Percentiles rank a stretch among this genome's conserved stretches.
phyloP scores from a whole-genome alignment of 1,140 invertebrate species.

The Brachionus manjavacas region DNA sequence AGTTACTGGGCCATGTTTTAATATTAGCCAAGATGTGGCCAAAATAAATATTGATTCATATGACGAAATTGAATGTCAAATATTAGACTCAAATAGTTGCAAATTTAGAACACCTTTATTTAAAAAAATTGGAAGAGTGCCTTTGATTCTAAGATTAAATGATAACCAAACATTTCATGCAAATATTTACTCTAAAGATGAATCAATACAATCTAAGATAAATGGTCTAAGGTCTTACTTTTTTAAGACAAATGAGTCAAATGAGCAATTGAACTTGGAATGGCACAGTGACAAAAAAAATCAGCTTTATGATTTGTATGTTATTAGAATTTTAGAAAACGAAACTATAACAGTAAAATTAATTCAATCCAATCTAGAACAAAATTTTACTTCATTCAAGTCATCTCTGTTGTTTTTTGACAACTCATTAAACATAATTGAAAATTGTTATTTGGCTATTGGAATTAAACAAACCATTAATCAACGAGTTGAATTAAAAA shows the following conservation, averaged over 20 bases:
- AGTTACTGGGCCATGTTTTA: not conserved
- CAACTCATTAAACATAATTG: not conserved
- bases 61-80: not conserved
- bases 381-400: not conserved
- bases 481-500: not conserved
- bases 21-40: not conserved
- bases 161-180: not conserved
- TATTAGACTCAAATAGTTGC: not conserved
- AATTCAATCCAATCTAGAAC: not conserved
- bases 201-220: not conserved
- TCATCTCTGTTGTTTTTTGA: not conserved
- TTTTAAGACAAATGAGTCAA: not conserved
- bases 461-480: not conserved
- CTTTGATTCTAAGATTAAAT: not conserved
- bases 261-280: not conserved
- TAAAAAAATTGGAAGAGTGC: not conserved
- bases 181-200: not conserved
- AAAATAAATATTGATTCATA: not conserved
- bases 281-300: not conserved
- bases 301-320: not conserved
- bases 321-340: not conserved
- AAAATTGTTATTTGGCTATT: not conserved
- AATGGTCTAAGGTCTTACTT: not conserved
- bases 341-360: not conserved
- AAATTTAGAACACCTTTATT: not conserved